Evolutionary conservation across 2,113 vertebrate genomes (phyloP), one percentile per base, ranked within the genome.

Genomic region (Maylandia zebra): DNA sequence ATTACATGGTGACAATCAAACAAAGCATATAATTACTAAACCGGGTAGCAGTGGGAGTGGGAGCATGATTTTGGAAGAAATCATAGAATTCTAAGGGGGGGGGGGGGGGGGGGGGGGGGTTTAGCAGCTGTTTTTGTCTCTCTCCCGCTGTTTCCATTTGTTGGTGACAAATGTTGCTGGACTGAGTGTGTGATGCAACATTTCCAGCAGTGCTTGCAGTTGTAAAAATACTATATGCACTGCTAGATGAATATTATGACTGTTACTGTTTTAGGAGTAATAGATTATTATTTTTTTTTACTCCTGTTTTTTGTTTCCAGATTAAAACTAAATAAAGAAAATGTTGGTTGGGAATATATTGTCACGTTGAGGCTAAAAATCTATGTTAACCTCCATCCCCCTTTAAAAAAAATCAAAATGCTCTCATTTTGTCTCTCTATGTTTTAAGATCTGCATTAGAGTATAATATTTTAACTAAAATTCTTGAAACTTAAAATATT

Each of bases 101-200:
- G 4, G 8, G 43, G n/a, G n/a, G n/a, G n/a, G n/a, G 1, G 3
- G 6, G 43, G 43, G 12, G 2, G 4, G 3, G 5, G 17, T 2
- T n/a, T 52, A n/a, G 50, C 50, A 52, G 19, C 50, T 52, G 50
- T n/a, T 56, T 56, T 3, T 56, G 22, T 56, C 55, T 57, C 13
- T 9, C 24, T 57, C 13, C 24, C 0, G 56, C 24, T 16, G 24
- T 59, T 2, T 59, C 56, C 24, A 59, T 59, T 59, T 59, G 13
- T 59, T 30, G 56, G 56, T 1, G 56, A 30, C 56, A 59, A 59
- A 59, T 59, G 56, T 32, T 59, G 56, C 56, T 30, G 56, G 56
- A 56, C 27, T 32, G 57, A 2, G 27, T 59, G 14, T 59, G 56
- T 32, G 56, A 59, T 4, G 27, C 27, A 59, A 59, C 56, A 59